phyloP scores from a whole-genome alignment of 2,797 vertebrate species.

The Sebastes ruberrimus region DNA sequence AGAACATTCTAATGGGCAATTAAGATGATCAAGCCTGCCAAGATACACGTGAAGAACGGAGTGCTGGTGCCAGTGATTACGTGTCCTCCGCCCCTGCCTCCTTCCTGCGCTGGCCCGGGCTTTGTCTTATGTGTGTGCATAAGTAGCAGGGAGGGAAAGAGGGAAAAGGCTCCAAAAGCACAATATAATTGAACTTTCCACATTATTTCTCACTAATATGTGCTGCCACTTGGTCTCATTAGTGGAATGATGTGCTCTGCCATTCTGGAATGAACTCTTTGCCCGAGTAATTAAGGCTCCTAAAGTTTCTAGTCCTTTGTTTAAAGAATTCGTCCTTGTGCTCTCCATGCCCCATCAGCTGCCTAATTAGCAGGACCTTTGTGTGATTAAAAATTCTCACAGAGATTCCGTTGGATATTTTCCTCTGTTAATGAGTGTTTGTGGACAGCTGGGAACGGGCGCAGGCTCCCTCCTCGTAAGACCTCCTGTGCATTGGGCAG shows the following conservation, averaged over 20 bases:
- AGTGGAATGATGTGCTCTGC: slow-evolving; percentile 98
- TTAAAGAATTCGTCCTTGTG: slow-evolving; percentile 99
- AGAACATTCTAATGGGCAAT: slow-evolving; percentile 90
- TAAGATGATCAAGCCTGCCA: slow-evolving; percentile 90
- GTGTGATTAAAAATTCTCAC: slow-evolving; percentile 99
- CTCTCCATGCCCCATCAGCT: slow-evolving; percentile 99
- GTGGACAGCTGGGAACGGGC: slow-evolving; percentile 99
- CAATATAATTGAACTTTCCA: slow-evolving; percentile 92
- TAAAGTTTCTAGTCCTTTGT: slow-evolving; percentile 99
- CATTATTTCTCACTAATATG: slow-evolving; percentile 89
- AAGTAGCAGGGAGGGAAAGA: slow-evolving; percentile 78
- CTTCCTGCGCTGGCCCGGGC: slow-evolving; percentile 75
- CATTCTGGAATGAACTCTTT: slow-evolving; percentile 99
- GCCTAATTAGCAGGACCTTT: slow-evolving; percentile 99
- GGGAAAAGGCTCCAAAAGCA: slow-evolving; percentile 84
- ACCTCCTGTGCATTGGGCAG: slow-evolving; percentile 93
- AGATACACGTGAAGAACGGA: slow-evolving; percentile 84
- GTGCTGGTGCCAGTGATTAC: slow-evolving; percentile 82
- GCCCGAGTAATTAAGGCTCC: slow-evolving; percentile 99
- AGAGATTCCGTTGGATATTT: slow-evolving; percentile 99
- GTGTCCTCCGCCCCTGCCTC: slow-evolving; percentile 77
- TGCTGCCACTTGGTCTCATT: slow-evolving; percentile 94
- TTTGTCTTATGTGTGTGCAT: slow-evolving; percentile 85
- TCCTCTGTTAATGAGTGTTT: slow-evolving; percentile 99
- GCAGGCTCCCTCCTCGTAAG: slow-evolving; percentile 87